Percentiles rank a stretch among this genome's conserved stretches.
Conservation (phyloP, 2,797 vertebrate species). For the Cetoscarus ocellatus region DNA sequence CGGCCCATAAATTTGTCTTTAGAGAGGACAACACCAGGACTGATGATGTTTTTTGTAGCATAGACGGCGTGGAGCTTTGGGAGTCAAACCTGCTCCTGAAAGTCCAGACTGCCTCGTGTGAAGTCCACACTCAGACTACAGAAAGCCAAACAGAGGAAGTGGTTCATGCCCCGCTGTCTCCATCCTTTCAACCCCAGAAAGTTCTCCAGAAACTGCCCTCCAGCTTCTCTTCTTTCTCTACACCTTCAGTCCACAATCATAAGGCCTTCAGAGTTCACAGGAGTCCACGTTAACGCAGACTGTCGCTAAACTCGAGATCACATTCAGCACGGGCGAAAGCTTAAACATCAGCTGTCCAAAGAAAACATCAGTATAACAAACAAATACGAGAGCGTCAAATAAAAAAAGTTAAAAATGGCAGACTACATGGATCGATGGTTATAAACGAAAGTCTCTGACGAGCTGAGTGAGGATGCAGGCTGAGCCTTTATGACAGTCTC, state of each 20-base stretch:
- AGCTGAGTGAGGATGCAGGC: neutral
- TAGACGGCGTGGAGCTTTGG: no score
- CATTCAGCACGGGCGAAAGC: constrained; percentile 20
- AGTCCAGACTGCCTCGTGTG: no score
- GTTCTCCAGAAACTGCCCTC: no score
- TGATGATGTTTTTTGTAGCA: no score
- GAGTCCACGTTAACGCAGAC: neutral
- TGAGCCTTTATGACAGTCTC: constrained; percentile 6
- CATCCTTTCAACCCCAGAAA: no score
- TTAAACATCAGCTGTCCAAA: constrained; percentile 6
- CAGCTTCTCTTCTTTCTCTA: neutral
- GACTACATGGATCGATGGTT: constrained; percentile 1
- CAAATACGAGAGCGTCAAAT: constrained; percentile 4
- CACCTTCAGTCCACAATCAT: neutral
- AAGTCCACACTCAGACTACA: no score
- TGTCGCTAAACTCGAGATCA: constrained; percentile 26
- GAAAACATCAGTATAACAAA: constrained; percentile 1
- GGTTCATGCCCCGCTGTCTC: no score
- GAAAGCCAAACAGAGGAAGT: no score
- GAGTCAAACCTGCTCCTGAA: no score
- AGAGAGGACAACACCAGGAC: no score
- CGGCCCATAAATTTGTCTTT: no score
- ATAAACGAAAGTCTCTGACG: neutral
- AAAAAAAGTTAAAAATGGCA: constrained; percentile 24
- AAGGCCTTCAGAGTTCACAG: neutral